These are phyloP conservation scores for Apeira syringaria DNA, from an alignment of 2,888 invertebrate genomes.

Conservation along the genomic window DNA sequence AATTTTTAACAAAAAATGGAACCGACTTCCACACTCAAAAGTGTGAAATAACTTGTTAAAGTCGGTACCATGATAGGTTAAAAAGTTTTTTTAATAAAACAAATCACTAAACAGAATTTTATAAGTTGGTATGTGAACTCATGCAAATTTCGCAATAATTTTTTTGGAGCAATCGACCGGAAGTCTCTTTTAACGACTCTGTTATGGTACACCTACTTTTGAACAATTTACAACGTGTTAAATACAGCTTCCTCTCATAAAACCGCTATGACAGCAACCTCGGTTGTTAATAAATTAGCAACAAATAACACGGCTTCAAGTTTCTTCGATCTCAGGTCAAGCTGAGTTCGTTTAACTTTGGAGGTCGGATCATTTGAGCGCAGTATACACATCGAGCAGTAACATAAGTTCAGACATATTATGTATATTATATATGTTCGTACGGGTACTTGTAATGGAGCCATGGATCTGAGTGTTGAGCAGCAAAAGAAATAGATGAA, in stretches of 20 bases:
- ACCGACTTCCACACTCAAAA: too few species aligned
- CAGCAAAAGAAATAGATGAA: too few species aligned
- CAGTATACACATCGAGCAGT: neutral
- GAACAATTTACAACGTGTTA: slow-evolving; percentile 14
- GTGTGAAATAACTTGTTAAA: too few species aligned
- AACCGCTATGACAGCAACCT: slow-evolving; percentile 19
- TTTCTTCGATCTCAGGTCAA: slow-evolving; percentile 53
- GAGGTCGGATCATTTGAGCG: slow-evolving; percentile 36
- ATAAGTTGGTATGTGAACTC: too few species aligned
- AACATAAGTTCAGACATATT: too few species aligned
- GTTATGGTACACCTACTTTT: slow-evolving; percentile 10
- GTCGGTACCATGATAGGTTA: too few species aligned
- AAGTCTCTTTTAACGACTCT: slow-evolving; percentile 13
- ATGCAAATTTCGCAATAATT: slow-evolving; percentile 11
- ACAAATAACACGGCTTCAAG: slow-evolving; percentile 30
- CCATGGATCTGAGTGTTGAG: too few species aligned
- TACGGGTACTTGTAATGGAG: too few species aligned
- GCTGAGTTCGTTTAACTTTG: slow-evolving; percentile 65
- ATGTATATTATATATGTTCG: too few species aligned
- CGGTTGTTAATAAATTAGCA: slow-evolving; percentile 25
- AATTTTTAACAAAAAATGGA: too few species aligned
- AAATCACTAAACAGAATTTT: too few species aligned
- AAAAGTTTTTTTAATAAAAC: too few species aligned
- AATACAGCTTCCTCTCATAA: slow-evolving; percentile 20
- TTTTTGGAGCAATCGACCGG: slow-evolving; percentile 1